Conservation (phyloP, 2,113 vertebrate species). For the Xiphophorus couchianus region DNA sequence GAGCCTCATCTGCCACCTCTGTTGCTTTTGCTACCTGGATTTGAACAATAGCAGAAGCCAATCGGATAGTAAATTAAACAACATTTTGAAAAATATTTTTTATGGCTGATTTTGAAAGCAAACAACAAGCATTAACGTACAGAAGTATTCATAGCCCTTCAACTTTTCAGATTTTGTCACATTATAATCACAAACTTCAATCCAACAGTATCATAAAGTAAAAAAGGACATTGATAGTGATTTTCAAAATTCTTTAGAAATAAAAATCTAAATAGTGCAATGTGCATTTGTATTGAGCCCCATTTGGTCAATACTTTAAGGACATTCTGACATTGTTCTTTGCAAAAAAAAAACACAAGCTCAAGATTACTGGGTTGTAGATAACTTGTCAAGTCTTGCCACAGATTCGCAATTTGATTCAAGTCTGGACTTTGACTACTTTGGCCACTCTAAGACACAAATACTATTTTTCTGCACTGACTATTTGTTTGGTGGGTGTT, state of each 20-base stretch:
- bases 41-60: not conserved
- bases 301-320: not conserved
- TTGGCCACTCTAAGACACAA: not conserved
- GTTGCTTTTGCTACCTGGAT: slow-evolving; percentile 90
- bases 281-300: not conserved
- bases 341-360: too few species aligned
- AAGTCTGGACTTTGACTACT: not conserved
- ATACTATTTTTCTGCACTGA: not conserved
- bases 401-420: not conserved
- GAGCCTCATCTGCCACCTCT: slow-evolving; percentile 88
- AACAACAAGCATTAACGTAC: not conserved
- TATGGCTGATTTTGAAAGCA: not conserved
- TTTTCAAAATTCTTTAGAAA: not conserved
- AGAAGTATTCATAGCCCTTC: not conserved
- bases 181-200: too few species aligned
- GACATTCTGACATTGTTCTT: too few species aligned
- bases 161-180: too few species aligned
- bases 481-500: not conserved
- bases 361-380: not conserved
- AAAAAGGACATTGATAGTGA: too few species aligned
- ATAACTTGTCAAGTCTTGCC: not conserved
- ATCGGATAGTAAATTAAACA: not conserved
- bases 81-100: not conserved
- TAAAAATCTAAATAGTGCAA: not conserved
- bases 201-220: too few species aligned